A percentile compares a stretch with the other conserved stretches of the same genome.
Evolutionary conservation across 1,140 invertebrate genomes (phyloP).

Genomic region (Drosophila rhopaloa): DNA sequence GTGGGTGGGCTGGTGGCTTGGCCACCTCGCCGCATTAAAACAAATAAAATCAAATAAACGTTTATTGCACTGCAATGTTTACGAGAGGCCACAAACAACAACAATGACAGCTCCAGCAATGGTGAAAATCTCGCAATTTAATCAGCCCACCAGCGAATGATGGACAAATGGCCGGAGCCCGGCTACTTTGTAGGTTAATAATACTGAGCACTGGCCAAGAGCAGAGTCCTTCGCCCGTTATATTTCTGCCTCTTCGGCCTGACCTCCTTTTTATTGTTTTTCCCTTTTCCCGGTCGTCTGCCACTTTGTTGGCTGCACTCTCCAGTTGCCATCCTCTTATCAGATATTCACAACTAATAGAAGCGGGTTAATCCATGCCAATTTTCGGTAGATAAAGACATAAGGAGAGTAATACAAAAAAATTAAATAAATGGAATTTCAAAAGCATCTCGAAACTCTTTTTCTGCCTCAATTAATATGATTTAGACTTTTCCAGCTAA

Average conservation of each 20-base stretch:
- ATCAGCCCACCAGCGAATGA: slow-evolving; percentile 7
- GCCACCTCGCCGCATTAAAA: slow-evolving; percentile 47
- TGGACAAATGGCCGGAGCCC: neutral
- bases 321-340: neutral
- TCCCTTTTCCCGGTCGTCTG: neutral
- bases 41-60: slow-evolving; percentile 62
- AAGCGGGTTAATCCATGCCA: neutral
- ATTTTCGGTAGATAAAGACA: too few relatives aligned
- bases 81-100: slow-evolving; percentile 7
- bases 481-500: too few relatives aligned
- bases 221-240: too few relatives aligned
- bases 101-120: neutral
- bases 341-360: neutral
- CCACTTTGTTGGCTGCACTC: neutral
- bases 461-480: too few relatives aligned
- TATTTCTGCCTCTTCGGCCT: neutral
- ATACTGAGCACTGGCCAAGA: neutral
- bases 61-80: slow-evolving; percentile 44
- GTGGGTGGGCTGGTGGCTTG: neutral
- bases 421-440: too few relatives aligned
- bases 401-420: too few relatives aligned
- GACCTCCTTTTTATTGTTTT: slow-evolving; percentile 7
- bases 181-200: slow-evolving; percentile 4
- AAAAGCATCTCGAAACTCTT: too few relatives aligned
- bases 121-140: slow-evolving; percentile 14